These are phyloP conservation scores for Sarcophilus harrisii DNA, from an alignment of 2,797 vertebrate genomes.

Conservation along the genomic window DNA sequence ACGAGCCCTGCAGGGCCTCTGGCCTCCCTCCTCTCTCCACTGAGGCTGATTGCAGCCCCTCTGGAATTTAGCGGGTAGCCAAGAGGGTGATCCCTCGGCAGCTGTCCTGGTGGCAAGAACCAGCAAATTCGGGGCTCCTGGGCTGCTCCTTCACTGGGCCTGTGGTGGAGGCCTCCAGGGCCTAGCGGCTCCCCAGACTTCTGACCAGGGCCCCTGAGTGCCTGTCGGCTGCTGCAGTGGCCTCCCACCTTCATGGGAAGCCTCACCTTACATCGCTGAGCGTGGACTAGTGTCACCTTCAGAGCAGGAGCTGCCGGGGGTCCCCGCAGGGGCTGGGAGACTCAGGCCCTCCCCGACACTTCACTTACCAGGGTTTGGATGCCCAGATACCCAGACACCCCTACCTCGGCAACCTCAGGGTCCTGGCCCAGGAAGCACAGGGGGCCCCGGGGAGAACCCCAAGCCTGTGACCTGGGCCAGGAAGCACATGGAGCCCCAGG, in stretches of 20 bases:
- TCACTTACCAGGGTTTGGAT: neutral
- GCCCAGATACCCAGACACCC: neutral
- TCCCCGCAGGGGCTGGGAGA: neutral
- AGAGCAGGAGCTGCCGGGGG: neutral
- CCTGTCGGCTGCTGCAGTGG: neutral
- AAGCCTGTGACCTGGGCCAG: neutral
- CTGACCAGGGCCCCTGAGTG: neutral
- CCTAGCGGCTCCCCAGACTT: neutral
- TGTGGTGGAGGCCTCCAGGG: neutral
- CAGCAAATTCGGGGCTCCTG: neutral
- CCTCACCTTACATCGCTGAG: neutral
- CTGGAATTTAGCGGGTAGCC: fast-evolving
- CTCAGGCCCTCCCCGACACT: neutral
- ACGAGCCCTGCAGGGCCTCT: neutral
- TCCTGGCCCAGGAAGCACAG: neutral
- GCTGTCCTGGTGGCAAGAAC: neutral
- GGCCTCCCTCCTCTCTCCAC: neutral
- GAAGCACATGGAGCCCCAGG: too few relatives aligned
- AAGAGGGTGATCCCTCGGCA: neutral
- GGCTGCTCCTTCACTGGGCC: neutral
- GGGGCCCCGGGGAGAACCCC: neutral
- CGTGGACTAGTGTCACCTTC: neutral
- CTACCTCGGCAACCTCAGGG: neutral
- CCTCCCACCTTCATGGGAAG: neutral
- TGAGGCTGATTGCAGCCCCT: neutral